Evolutionary conservation across 2,113 vertebrate genomes (phyloP).

Genomic region (Callionymus lyra): DNA sequence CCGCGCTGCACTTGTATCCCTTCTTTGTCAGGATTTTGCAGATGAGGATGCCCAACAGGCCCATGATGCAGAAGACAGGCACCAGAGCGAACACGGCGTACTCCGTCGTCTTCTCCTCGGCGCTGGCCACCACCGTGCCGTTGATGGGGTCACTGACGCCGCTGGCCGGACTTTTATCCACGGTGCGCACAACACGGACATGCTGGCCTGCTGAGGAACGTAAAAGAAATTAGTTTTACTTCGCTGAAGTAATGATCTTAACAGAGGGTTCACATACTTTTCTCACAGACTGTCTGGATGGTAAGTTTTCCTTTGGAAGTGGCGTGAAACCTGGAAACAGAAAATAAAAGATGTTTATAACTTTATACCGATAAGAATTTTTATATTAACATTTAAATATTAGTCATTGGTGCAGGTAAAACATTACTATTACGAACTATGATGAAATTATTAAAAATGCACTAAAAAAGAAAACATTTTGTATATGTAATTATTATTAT

Average conservation of each 20-base stretch:
- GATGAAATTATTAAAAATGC: too few species aligned
- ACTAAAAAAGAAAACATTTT: too few species aligned
- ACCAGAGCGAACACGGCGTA: slow-evolving; percentile 84
- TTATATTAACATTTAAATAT: too few species aligned
- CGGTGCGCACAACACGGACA: slow-evolving; percentile 42
- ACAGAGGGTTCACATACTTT: too few species aligned
- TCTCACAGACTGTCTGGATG: slow-evolving; percentile 32
- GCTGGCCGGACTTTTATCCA: slow-evolving; percentile 35
- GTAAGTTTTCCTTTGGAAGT: slow-evolving; percentile 13
- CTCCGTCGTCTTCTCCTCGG: slow-evolving; percentile 74
- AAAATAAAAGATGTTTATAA: not conserved
- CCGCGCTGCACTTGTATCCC: slow-evolving; percentile 79
- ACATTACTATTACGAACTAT: too few species aligned
- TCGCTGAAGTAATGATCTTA: too few species aligned
- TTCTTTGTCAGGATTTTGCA: slow-evolving; percentile 93
- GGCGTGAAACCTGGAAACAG: slow-evolving; percentile 34
- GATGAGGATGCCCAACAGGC: slow-evolving; percentile 85
- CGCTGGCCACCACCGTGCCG: slow-evolving; percentile 54
- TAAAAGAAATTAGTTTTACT: too few species aligned
- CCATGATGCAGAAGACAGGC: slow-evolving; percentile 89
- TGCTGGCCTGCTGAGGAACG: slow-evolving; percentile 9
- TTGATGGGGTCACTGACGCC: slow-evolving; percentile 44
- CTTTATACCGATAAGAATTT: too few species aligned
- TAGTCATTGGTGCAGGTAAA: too few species aligned
- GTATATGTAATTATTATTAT: too few species aligned